Percentiles rank a stretch among this genome's conserved stretches.
phyloP scores from a whole-genome alignment of 2,797 vertebrate species.

The Erethizon dorsatum region DNA sequence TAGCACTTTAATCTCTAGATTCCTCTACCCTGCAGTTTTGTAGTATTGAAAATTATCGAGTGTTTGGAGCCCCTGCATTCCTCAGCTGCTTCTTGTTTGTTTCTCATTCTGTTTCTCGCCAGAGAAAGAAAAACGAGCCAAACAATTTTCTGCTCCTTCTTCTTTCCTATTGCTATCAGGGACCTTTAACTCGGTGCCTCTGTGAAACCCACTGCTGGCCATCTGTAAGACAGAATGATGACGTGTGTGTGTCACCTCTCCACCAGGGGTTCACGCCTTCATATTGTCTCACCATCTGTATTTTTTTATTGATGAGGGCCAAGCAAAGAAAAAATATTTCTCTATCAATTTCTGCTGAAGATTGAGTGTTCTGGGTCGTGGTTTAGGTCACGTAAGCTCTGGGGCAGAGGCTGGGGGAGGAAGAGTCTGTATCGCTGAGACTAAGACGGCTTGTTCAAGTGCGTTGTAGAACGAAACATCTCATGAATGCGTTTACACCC shows the following conservation, averaged over 20 bases:
- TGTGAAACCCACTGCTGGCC: constrained; percentile 65
- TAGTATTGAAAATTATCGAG: neutral
- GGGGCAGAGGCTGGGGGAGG: no score
- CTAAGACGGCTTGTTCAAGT: neutral
- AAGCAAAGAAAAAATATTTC: constrained; percentile 77
- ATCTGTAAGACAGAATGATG: constrained; percentile 75
- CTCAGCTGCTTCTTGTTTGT: constrained; percentile 72
- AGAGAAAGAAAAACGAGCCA: constrained; percentile 64
- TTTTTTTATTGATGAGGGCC: constrained; percentile 81
- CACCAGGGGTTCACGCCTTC: constrained; percentile 64
- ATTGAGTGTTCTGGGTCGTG: constrained; percentile 78
- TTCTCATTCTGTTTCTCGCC: constrained; percentile 69
- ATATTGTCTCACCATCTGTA: constrained; percentile 82
- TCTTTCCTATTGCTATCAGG: constrained; percentile 29
- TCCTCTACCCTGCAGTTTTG: neutral
- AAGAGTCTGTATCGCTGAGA: neutral
- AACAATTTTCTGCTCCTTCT: constrained; percentile 75
- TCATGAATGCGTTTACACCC: constrained; percentile 2
- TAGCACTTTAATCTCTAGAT: constrained; percentile 6
- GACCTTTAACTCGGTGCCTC: constrained; percentile 72
- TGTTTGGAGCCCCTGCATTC: constrained; percentile 14
- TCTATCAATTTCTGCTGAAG: constrained; percentile 81
- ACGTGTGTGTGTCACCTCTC: constrained; percentile 65
- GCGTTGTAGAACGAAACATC: neutral
- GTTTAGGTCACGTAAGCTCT: constrained; percentile 73